Percentiles rank a stretch among this genome's conserved stretches.
Evolutionary conservation across 2,888 invertebrate species (phyloP).

Genomic region (Caenorhabditis doughertyi): DNA sequence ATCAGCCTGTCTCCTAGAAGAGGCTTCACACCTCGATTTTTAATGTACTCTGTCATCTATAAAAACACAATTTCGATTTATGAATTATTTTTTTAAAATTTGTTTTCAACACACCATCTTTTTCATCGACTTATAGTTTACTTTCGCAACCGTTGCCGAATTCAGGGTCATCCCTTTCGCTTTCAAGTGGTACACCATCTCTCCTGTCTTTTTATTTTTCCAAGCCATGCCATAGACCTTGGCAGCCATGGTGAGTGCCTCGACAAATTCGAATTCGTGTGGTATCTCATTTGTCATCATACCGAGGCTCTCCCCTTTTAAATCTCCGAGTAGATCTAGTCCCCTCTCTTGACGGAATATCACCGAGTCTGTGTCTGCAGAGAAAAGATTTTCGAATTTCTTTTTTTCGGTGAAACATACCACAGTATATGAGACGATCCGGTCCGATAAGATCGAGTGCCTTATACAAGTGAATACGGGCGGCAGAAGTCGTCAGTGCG

Average conservation of each 20-base stretch:
- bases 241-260: background rate
- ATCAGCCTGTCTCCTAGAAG: too few species aligned
- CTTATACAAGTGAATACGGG: background rate
- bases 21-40: too few species aligned
- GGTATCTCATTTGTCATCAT: background rate
- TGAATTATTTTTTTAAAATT: too few species aligned
- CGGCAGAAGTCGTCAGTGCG: slow-evolving; percentile 8
- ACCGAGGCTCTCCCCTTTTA: background rate
- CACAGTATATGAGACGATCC: slow-evolving; percentile 3
- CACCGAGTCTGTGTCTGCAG: slow-evolving; percentile 6
- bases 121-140: slow-evolving; percentile 1
- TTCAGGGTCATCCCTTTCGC: slow-evolving; percentile 8
- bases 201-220: background rate
- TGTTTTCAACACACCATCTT: background rate
- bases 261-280: background rate
- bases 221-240: slow-evolving; percentile 19
- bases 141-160: background rate
- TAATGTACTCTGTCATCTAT: too few species aligned
- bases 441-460: background rate
- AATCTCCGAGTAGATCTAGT: background rate
- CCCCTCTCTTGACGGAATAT: slow-evolving; percentile 2
- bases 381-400: too few species aligned
- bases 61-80: background rate
- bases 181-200: too few species aligned
- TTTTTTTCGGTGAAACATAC: too few species aligned